phyloP scores from a whole-genome alignment of 2,888 invertebrate genomes.

The Apeira syringaria region DNA sequence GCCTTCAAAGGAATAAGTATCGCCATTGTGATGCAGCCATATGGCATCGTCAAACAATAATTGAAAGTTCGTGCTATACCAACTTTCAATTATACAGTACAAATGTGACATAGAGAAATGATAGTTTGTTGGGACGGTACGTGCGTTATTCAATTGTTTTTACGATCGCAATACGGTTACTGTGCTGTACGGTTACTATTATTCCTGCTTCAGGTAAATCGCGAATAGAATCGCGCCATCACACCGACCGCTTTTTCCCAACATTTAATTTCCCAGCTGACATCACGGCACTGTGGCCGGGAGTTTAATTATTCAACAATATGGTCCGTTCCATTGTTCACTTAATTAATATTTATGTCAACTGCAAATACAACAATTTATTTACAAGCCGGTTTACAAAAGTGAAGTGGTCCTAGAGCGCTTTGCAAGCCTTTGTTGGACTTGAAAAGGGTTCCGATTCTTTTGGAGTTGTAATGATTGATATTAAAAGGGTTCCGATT shows the following conservation, averaged over 20 bases:
- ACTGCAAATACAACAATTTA: conserved; percentile 29
- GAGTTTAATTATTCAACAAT: conserved; percentile 29
- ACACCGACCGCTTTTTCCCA: conserved; percentile 1
- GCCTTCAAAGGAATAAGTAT: too few relatives aligned
- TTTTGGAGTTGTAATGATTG: background rate
- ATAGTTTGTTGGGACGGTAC: too few relatives aligned
- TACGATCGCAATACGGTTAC: too few relatives aligned
- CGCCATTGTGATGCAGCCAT: too few relatives aligned
- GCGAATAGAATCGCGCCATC: too few relatives aligned
- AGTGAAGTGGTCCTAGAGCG: conserved; percentile 14
- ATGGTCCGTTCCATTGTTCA: conserved; percentile 27
- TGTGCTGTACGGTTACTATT: too few relatives aligned
- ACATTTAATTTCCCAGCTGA: conserved; percentile 17
- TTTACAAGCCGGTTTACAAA: conserved; percentile 22
- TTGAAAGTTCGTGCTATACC: too few relatives aligned
- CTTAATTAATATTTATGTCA: conserved; percentile 33
- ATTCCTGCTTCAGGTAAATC: too few relatives aligned
- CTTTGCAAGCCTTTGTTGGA: conserved; percentile 12
- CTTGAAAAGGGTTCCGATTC: conserved; percentile 10
- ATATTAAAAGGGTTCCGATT: background rate
- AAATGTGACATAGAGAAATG: too few relatives aligned
- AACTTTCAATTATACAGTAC: too few relatives aligned
- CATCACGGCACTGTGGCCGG: conserved; percentile 20
- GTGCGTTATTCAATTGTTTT: too few relatives aligned
- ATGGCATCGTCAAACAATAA: too few relatives aligned